phyloP scores from a whole-genome alignment of 2,797 vertebrate species.

The Okamejei kenojei region DNA sequence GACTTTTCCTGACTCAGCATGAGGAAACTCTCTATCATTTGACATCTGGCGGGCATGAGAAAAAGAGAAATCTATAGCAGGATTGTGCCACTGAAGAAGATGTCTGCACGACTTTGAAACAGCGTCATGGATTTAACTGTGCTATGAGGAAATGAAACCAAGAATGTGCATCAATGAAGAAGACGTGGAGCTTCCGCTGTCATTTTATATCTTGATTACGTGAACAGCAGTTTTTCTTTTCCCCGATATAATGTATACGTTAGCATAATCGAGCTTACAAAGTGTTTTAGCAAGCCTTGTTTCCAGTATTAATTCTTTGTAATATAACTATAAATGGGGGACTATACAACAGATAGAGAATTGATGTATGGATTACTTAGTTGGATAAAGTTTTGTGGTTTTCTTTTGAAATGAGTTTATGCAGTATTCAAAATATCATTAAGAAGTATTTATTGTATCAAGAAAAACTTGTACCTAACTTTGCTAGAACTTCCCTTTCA shows the following conservation, averaged over 20 bases:
- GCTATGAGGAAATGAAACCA: not conserved
- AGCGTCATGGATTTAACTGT: constrained; percentile 13
- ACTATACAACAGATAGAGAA: constrained; percentile 69
- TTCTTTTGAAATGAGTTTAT: constrained; percentile 62
- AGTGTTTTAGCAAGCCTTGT: constrained; percentile 62
- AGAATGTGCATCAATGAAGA: constrained; percentile 31
- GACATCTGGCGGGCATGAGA: not conserved
- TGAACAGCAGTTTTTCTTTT: constrained; percentile 29
- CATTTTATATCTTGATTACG: constrained; percentile 36
- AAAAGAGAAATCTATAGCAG: not conserved
- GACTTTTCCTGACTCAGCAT: not conserved
- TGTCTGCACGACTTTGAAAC: constrained; percentile 22
- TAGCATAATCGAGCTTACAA: constrained; percentile 40
- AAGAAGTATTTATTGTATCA: constrained; percentile 99
- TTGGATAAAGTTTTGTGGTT: constrained; percentile 46
- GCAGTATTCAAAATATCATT: constrained; percentile 69
- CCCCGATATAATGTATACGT: constrained; percentile 34
- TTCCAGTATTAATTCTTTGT: constrained; percentile 81
- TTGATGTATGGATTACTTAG: constrained; percentile 73
- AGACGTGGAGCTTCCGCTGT: constrained; percentile 29
- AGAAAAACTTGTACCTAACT: constrained; percentile 92
- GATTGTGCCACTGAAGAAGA: not conserved
- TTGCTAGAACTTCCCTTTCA: constrained; percentile 78
- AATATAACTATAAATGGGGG: constrained; percentile 65
- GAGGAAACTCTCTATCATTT: not conserved